Percentiles rank a stretch among this genome's conserved stretches.
Evolutionary conservation across 2,888 invertebrate genomes (phyloP).

Genomic region (Liodrosophila aerea): DNA sequence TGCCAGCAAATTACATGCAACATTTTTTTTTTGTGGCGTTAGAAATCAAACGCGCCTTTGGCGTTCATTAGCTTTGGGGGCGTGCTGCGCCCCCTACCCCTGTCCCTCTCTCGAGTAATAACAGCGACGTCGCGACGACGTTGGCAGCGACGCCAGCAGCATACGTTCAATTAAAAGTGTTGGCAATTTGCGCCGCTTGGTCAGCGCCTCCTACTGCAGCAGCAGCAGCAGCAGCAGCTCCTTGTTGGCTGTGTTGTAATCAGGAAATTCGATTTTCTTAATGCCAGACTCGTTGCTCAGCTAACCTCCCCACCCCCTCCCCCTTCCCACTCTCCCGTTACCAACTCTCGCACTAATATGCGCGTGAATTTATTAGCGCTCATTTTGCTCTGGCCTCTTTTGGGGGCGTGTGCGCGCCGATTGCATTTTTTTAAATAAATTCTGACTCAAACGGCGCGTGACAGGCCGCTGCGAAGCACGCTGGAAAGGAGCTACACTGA

Average conservation of each 20-base stretch:
- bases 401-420: conserved; percentile 71
- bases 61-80: conserved; percentile 81
- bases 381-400: conserved; percentile 49
- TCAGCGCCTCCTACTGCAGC: conserved; percentile 38
- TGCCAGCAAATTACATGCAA: conserved; percentile 72
- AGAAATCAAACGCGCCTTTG: conserved; percentile 77
- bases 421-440: conserved; percentile 77
- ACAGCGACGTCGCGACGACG: conserved; percentile 54
- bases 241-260: conserved; percentile 60
- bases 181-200: conserved; percentile 70
- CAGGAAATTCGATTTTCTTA: conserved; percentile 81
- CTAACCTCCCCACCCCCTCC: not conserved
- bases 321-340: not conserved
- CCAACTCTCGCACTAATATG: conserved; percentile 54
- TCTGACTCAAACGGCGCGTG: conserved; percentile 76
- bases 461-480: conserved; percentile 37
- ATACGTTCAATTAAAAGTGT: conserved; percentile 72
- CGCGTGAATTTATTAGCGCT: conserved; percentile 77
- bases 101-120: conserved; percentile 49
- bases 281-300: conserved; percentile 52
- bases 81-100: conserved; percentile 52
- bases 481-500: not conserved
- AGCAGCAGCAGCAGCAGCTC: not conserved
- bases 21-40: conserved; percentile 58
- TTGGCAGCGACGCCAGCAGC: conserved; percentile 14